These are phyloP conservation scores for Charaxes varanes DNA, from an alignment of 1,140 invertebrate species.

Conservation along the genomic window DNA sequence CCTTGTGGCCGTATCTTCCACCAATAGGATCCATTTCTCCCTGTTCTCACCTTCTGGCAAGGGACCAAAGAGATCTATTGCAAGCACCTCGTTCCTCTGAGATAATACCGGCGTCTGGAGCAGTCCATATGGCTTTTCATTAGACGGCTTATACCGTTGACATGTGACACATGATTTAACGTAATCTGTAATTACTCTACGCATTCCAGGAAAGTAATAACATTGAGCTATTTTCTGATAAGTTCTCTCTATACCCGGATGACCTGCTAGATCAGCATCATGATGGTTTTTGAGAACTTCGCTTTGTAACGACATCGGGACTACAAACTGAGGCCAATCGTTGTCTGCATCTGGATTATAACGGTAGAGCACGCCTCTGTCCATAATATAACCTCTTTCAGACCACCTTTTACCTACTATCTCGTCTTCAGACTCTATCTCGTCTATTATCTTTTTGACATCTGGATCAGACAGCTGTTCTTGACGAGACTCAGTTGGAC, in stretches of 20 bases:
- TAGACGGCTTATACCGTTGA: conserved; percentile 32
- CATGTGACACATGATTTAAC: conserved; percentile 22
- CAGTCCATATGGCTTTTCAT: conserved; percentile 33
- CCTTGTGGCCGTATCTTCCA: no score
- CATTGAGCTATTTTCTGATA: conserved; percentile 13
- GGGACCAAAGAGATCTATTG: conserved; percentile 34
- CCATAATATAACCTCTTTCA: conserved; percentile 24
- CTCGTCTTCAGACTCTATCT: conserved; percentile 14
- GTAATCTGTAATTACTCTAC: conserved; percentile 25
- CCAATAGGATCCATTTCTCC: no score
- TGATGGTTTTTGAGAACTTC: conserved; percentile 28
- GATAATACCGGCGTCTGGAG: conserved; percentile 17
- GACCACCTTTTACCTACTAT: conserved; percentile 17
- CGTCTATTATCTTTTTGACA: conserved; percentile 26
- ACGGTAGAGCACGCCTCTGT: conserved; percentile 26
- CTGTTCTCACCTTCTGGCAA: conserved; percentile 28
- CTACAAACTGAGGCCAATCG: conserved; percentile 27
- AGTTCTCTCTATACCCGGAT: conserved; percentile 31
- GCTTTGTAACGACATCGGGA: conserved; percentile 17
- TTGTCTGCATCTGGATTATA: conserved; percentile 18
- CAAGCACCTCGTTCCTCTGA: conserved; percentile 30
- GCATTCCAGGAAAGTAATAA: conserved; percentile 36
- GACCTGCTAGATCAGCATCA: conserved; percentile 31
- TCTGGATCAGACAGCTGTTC: conserved; percentile 26
- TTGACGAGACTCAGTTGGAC: conserved; percentile 12